Percentiles rank a stretch among this genome's conserved stretches.
These are phyloP conservation scores for Caenorhabditis sp. DNA, from an alignment of 2,888 invertebrate species.

Conservation along the genomic window DNA sequence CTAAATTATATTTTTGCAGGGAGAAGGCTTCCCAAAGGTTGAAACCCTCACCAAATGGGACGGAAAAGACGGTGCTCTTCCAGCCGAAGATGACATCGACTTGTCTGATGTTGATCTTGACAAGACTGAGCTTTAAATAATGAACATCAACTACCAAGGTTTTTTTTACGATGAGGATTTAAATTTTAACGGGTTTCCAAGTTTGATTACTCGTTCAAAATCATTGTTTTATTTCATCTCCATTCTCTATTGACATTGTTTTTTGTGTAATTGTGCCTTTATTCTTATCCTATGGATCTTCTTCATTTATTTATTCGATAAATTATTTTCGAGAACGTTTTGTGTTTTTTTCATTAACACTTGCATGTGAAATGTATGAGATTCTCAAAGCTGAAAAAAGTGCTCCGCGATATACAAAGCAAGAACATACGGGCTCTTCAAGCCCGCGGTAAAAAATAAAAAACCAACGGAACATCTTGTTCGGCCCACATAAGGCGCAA, in stretches of 20 bases:
- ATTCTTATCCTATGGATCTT: background rate
- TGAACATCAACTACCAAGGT: constrained; percentile 11
- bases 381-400: too few species aligned
- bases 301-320: background rate
- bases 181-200: constrained; percentile 39
- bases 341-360: too few species aligned
- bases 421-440: too few species aligned
- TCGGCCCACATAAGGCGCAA: too few species aligned
- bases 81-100: constrained; percentile 73
- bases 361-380: too few species aligned
- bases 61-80: constrained; percentile 74
- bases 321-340: too few species aligned
- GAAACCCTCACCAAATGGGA: constrained; percentile 72
- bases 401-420: too few species aligned
- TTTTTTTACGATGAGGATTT: constrained; percentile 22
- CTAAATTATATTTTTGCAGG: constrained; percentile 69
- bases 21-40: constrained; percentile 76
- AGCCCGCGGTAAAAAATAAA: too few species aligned
- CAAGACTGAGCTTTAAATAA: constrained; percentile 61
- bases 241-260: background rate
- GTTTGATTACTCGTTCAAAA: constrained; percentile 28
- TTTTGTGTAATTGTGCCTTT: background rate
- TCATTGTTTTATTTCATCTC: constrained; percentile 10
- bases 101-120: constrained; percentile 73
- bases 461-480: too few species aligned